Percentiles rank a stretch among this genome's conserved stretches.
Evolutionary conservation across 1,140 invertebrate species (phyloP).

Genomic region (Aphis gossypii): DNA sequence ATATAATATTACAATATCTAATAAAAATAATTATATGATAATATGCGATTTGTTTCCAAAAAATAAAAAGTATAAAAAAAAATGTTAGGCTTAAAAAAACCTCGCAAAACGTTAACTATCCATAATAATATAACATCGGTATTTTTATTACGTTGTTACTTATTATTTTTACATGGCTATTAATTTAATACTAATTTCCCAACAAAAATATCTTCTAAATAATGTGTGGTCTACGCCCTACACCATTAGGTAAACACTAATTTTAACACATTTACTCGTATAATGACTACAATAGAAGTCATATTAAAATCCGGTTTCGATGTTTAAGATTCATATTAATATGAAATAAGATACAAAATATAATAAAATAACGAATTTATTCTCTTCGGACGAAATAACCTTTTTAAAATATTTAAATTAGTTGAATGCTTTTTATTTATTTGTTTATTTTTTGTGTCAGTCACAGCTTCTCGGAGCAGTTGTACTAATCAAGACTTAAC

Average conservation of each 20-base stretch:
- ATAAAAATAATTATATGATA: neutral
- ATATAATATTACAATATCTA: neutral
- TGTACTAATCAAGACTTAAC: too few species aligned
- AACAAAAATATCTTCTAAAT: neutral
- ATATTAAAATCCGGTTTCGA: neutral
- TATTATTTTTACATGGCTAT: neutral
- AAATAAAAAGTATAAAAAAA: neutral
- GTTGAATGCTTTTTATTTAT: too few species aligned
- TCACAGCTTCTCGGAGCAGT: too few species aligned
- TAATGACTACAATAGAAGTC: neutral
- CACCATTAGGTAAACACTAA: neutral
- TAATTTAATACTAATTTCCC: neutral
- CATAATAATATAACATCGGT: neutral
- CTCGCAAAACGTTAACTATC: neutral
- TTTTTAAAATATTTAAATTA: too few species aligned
- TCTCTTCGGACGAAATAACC: neutral
- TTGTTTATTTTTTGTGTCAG: too few species aligned
- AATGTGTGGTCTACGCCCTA: neutral
- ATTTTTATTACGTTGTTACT: neutral
- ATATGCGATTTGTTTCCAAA: neutral
- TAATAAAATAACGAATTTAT: neutral
- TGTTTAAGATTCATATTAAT: neutral
- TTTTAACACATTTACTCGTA: neutral
- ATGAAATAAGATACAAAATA: neutral
- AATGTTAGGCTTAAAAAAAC: neutral